Percentiles rank a stretch among this genome's conserved stretches.
Conservation (phyloP, 2,113 vertebrate species). For the Lepisosteus osseus region DNA sequence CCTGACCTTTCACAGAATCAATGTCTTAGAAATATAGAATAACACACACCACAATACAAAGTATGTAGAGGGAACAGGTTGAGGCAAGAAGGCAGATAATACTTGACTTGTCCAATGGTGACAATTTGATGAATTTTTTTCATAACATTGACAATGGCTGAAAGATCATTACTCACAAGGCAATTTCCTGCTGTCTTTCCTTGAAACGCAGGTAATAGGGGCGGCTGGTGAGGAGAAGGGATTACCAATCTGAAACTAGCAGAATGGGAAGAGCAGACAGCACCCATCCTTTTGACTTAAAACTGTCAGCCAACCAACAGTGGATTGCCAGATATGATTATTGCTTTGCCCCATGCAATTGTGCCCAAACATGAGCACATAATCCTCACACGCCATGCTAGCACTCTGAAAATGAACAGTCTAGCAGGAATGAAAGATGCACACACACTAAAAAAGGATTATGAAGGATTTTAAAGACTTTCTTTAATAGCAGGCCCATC, state of each 20-base stretch:
- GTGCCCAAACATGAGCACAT: too few species aligned
- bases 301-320: neutral
- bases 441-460: too few species aligned
- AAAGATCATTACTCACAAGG: neutral
- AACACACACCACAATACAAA: neutral
- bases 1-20: neutral
- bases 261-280: neutral
- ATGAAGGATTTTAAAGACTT: too few species aligned
- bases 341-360: too few species aligned
- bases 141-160: neutral
- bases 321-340: too few species aligned
- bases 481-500: too few species aligned
- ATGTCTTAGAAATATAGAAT: neutral
- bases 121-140: neutral
- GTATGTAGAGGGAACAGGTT: neutral
- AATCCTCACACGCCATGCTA: too few species aligned
- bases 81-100: neutral
- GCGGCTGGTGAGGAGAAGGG: neutral
- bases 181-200: slow-evolving; percentile 8
- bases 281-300: neutral
- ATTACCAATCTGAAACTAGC: neutral
- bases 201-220: neutral
- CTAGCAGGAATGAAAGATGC: too few species aligned
- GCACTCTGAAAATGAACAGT: too few species aligned
- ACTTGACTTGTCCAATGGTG: neutral